These are phyloP conservation scores for Pammene fasciana DNA, from an alignment of 2,888 invertebrate species.

Conservation along the genomic window DNA sequence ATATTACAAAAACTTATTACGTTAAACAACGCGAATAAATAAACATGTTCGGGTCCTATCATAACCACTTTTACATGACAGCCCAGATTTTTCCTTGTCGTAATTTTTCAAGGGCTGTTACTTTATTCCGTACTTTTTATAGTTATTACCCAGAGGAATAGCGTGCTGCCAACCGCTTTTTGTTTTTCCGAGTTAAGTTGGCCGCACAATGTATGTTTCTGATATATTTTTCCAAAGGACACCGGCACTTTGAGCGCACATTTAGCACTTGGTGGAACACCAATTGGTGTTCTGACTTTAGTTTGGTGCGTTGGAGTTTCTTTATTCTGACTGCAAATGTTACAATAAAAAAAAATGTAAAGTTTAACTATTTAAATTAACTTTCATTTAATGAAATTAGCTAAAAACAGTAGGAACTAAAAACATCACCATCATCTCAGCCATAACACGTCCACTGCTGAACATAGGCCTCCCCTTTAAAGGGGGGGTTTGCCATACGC, in stretches of 20 bases:
- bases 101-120: slow-evolving; percentile 32
- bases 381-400: too few relatives aligned
- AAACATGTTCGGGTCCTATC: neutral
- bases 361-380: too few relatives aligned
- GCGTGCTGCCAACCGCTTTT: slow-evolving; percentile 6
- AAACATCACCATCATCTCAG: too few relatives aligned
- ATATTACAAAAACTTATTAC: too few relatives aligned
- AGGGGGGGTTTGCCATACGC: too few relatives aligned
- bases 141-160: slow-evolving; percentile 35
- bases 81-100: slow-evolving; percentile 19
- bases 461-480: too few relatives aligned
- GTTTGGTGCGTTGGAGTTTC: too few relatives aligned
- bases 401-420: too few relatives aligned
- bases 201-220: neutral
- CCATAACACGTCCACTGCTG: too few relatives aligned
- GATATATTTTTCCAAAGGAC: neutral
- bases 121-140: slow-evolving; percentile 31
- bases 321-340: too few relatives aligned
- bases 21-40: too few relatives aligned
- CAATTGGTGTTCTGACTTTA: neutral
- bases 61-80: slow-evolving; percentile 11
- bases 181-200: slow-evolving; percentile 19
- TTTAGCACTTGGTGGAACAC: neutral
- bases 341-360: too few relatives aligned
- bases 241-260: neutral